Evolutionary conservation across 2,113 vertebrate genomes (phyloP).

Genomic region (Copsychus sechellarum): DNA sequence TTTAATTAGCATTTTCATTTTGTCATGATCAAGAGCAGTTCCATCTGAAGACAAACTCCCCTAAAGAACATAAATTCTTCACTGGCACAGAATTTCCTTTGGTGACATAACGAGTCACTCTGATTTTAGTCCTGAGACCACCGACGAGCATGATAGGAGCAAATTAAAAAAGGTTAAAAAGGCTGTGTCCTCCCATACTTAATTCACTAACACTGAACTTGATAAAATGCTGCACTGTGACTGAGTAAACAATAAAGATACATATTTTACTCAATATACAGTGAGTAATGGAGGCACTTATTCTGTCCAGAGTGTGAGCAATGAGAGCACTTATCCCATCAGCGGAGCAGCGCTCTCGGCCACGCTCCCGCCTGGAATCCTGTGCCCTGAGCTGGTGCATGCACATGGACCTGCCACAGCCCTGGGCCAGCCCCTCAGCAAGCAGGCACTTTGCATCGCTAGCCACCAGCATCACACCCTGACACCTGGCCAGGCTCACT

Average conservation of each 20-base stretch:
- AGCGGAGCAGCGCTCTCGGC: rapidly evolving
- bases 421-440: not conserved
- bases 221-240: not conserved
- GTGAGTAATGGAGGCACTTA: constrained; percentile 48
- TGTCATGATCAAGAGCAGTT: not conserved
- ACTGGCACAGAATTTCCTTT: not conserved
- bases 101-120: not conserved
- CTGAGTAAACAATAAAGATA: constrained; percentile 19
- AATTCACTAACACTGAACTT: not conserved
- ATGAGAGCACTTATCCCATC: constrained; percentile 42
- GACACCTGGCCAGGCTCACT: not conserved
- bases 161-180: not conserved
- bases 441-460: not conserved
- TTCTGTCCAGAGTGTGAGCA: constrained; percentile 37
- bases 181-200: not conserved
- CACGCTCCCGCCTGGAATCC: not conserved
- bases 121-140: not conserved
- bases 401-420: not conserved
- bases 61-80: not conserved
- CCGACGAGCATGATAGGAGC: not conserved
- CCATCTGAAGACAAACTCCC: not conserved
- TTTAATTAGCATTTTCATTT: not conserved
- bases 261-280: constrained; percentile 9
- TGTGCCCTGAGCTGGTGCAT: not conserved
- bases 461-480: not conserved